Percentiles rank a stretch among this genome's conserved stretches.
phyloP scores from a whole-genome alignment of 2,797 vertebrate genomes.

The Myotis daubentonii region DNA sequence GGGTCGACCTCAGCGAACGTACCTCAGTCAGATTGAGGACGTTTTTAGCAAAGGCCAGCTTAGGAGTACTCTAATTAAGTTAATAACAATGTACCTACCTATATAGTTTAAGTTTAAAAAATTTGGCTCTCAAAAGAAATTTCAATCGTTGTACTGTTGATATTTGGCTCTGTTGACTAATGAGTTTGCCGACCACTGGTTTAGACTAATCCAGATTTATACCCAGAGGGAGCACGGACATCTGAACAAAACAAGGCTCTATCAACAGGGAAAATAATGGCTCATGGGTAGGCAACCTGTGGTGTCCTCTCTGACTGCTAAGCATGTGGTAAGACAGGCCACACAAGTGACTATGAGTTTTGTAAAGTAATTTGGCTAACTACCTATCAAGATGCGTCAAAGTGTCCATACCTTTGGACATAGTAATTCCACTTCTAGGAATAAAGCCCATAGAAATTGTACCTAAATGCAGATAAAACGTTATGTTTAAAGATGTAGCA shows the following conservation, averaged over 20 bases:
- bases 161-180: no score
- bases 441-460: neutral
- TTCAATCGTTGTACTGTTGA: no score
- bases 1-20: no score
- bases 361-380: neutral
- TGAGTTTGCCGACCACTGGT: no score
- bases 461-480: neutral
- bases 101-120: no score
- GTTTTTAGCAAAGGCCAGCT: no score
- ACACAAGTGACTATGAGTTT: accelerated
- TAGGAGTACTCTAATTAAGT: no score
- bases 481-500: neutral
- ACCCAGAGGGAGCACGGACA: neutral
- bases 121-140: no score
- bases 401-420: neutral
- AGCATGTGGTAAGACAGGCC: neutral
- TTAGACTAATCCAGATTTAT: neutral
- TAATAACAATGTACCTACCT: no score
- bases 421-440: neutral
- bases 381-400: neutral
- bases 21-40: no score
- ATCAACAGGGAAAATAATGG: neutral
- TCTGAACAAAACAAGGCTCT: neutral
- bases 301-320: neutral
- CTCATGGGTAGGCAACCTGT: neutral